Conservation (phyloP, 2,888 invertebrate species). For the Chloromyia formosa region DNA sequence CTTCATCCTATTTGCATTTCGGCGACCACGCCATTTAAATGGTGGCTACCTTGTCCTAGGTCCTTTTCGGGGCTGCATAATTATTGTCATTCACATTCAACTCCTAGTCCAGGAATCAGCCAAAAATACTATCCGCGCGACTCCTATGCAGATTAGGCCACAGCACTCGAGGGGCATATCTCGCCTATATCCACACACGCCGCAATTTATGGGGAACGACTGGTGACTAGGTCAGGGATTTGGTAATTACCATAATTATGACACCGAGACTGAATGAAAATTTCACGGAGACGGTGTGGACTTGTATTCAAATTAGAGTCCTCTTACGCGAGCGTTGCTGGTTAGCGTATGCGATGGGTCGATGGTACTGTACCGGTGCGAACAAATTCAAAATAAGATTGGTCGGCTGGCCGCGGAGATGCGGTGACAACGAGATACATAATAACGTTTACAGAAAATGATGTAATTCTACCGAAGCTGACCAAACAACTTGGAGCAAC, state of each 20-base stretch:
- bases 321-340: background rate
- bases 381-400: background rate
- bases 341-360: slow-evolving; percentile 8
- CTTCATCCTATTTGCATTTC: background rate
- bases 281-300: slow-evolving; percentile 19
- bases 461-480: slow-evolving; percentile 10
- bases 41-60: slow-evolving; percentile 3
- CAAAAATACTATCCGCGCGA: background rate
- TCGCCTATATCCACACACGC: slow-evolving; percentile 21
- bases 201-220: slow-evolving; percentile 34
- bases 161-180: background rate
- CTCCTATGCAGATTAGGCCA: slow-evolving; percentile 4
- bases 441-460: slow-evolving; percentile 4
- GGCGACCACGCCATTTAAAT: background rate
- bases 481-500: slow-evolving; percentile 12
- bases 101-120: too few species aligned
- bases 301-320: slow-evolving; percentile 23
- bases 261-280: slow-evolving; percentile 34
- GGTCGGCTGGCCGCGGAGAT: background rate
- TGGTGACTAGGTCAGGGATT: slow-evolving; percentile 43
- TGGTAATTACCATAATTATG: slow-evolving; percentile 44
- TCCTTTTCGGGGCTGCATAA: slow-evolving; percentile 2
- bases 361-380: too few species aligned
- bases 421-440: slow-evolving; percentile 8
- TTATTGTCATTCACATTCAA: slow-evolving; percentile 1